Base-by-base conservation (phyloP, 1,140 invertebrate genomes). In the Pantala flavescens region DNA sequence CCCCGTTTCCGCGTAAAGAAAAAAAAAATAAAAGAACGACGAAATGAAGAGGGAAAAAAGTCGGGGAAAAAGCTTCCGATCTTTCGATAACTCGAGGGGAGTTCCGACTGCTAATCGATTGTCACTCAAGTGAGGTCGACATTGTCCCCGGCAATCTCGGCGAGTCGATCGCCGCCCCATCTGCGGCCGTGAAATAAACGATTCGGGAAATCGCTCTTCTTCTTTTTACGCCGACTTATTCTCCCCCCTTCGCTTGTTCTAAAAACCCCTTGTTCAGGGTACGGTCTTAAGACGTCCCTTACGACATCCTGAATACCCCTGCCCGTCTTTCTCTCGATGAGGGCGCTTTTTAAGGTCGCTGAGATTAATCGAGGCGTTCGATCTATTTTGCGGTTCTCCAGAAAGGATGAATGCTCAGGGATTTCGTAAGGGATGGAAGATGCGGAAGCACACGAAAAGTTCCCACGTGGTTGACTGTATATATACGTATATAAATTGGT, bases 351-450 rank as follows among this genome's bases (percentile, higher is more conserved):
- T 63, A 7, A 3, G 49, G 49, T 21, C 49, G 14, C n/a, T 12
- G 49, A 63, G 49, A 63, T 63, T 63, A 19, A 63, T 63, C 49
- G 49, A 63, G n/a, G 49, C 49, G 49, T 63, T 63, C 49, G 49
- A 63, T 63, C 49, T 63, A n/a, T 63, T 63, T 21, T 21, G 49
- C 49, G n/a, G 49, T 63, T 3, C 12, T 63, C 12, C 3, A 63
- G 49, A 3, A 14, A 12, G 14, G 49, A 36, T 36, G 28, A 36
- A 36, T 36, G 9, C 28, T 36, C n/a, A 36, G 9, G 28, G 28
- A 36, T 36, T 36, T 36, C 28, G 28, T 5, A 36, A 36, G 28
- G 28, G 28, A 36, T 5, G 28, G 28, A 36, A 5, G 28, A 2
- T 36, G 9, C 28, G 28, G 28, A 5, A 2, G 9, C 28, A 36